Evolutionary conservation across 2,113 vertebrate species (phyloP).

Genomic region (Cyprinus carpio): DNA sequence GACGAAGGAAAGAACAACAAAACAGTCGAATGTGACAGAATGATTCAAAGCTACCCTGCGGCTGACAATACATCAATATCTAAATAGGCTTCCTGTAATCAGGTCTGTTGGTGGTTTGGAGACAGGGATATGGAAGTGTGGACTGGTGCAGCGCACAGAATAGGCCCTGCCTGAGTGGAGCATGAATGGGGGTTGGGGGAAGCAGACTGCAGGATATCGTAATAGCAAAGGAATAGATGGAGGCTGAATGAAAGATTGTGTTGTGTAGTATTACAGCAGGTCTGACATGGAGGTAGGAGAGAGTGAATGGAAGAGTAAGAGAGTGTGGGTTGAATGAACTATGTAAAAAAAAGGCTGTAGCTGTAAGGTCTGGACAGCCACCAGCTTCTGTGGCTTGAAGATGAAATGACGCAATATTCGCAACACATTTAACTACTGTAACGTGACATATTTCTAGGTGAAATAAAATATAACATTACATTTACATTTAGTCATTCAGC

Average conservation of each 20-base stretch:
- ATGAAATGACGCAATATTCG: not conserved
- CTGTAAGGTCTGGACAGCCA: not conserved
- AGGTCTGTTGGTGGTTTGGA: constrained; percentile 48
- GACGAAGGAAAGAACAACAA: constrained; percentile 54
- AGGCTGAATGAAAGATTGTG: constrained; percentile 7
- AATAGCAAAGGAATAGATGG: constrained; percentile 2
- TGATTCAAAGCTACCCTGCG: constrained; percentile 55
- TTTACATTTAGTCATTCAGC: too few relatives aligned
- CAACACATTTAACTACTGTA: not conserved
- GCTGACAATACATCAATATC: constrained; percentile 64
- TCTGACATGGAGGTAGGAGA: not conserved
- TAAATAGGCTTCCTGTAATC: constrained; percentile 67
- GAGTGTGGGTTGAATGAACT: not conserved
- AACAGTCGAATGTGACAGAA: constrained; percentile 48
- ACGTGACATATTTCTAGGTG: too few relatives aligned
- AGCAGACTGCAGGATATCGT: constrained; percentile 8
- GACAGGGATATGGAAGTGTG: constrained; percentile 44
- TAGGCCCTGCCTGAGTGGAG: not conserved
- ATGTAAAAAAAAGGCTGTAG: not conserved
- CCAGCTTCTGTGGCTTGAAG: not conserved
- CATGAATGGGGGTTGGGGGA: not conserved
- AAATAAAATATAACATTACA: too few relatives aligned
- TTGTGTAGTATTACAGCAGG: constrained; percentile 1
- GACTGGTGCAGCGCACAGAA: constrained; percentile 18
- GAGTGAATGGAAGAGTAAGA: not conserved